Percentiles rank a stretch among this genome's conserved stretches.
Evolutionary conservation across 2,888 invertebrate genomes (phyloP).

Genomic region (Diachrysia chrysitis): DNA sequence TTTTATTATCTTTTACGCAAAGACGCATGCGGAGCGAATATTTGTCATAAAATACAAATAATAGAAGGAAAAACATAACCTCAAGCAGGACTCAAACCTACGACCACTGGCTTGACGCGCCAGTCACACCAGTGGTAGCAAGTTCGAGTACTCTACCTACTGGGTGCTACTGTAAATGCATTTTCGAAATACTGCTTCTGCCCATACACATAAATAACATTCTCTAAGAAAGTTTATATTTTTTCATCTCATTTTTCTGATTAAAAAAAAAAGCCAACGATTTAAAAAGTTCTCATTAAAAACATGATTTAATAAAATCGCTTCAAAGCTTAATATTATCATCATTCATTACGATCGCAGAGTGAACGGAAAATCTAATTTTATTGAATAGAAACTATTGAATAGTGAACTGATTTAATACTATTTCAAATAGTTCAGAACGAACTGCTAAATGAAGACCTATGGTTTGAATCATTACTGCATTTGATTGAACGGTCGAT

Average conservation of each 20-base stretch:
- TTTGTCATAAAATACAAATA: no score
- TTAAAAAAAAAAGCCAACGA: not conserved
- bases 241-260: not conserved
- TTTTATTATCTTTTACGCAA: no score
- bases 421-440: conserved; percentile 21
- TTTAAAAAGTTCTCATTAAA: not conserved
- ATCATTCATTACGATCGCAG: not conserved
- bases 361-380: conserved; percentile 24
- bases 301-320: not conserved
- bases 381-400: conserved; percentile 18
- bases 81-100: no score
- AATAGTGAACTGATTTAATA: conserved; percentile 35
- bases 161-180: no score
- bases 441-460: conserved; percentile 18
- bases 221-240: no score
- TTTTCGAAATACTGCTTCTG: no score
- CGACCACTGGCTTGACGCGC: no score
- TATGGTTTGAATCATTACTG: conserved; percentile 12
- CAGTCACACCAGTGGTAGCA: no score
- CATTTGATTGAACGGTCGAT: conserved; percentile 6
- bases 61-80: no score
- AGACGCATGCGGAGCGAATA: no score
- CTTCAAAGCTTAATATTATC: not conserved
- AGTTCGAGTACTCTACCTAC: no score
- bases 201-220: no score